phyloP scores from a whole-genome alignment of 2,113 vertebrate genomes.

The Erythrocebus patas region DNA sequence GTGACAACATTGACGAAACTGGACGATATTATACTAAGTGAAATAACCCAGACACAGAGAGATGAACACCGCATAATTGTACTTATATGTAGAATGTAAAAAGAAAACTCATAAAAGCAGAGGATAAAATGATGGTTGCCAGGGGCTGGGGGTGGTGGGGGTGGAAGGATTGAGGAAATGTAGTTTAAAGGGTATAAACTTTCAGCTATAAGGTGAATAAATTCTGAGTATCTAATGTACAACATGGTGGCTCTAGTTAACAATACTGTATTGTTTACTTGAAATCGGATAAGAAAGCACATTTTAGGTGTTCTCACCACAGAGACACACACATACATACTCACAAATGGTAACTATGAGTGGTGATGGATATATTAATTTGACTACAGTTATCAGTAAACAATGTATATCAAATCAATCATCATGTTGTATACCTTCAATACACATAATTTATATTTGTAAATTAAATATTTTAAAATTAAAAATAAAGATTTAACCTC shows the following conservation, averaged over 20 bases:
- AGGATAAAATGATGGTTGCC: not conserved
- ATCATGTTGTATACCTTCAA: not conserved
- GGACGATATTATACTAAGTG: not conserved
- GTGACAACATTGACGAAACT: not conserved
- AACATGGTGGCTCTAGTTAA: not conserved
- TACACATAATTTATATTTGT: not conserved
- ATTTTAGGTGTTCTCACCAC: not conserved
- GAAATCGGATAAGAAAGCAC: not conserved
- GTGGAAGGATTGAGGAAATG: not conserved
- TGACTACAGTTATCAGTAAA: not conserved
- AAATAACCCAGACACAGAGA: not conserved
- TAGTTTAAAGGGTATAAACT: not conserved
- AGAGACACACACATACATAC: not conserved
- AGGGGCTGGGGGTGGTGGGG: too few relatives aligned
- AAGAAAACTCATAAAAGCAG: not conserved
- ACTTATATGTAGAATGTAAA: not conserved
- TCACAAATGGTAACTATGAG: not conserved
- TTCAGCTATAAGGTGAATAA: not conserved
- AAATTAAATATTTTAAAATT: not conserved
- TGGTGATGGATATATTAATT: not conserved
- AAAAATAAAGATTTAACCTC: not conserved
- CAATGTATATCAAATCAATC: not conserved
- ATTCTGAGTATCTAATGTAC: not conserved
- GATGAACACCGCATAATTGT: not conserved
- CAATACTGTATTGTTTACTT: not conserved